phyloP scores from a whole-genome alignment of 2,888 invertebrate species.

The Theodoxus fluviatilis region DNA sequence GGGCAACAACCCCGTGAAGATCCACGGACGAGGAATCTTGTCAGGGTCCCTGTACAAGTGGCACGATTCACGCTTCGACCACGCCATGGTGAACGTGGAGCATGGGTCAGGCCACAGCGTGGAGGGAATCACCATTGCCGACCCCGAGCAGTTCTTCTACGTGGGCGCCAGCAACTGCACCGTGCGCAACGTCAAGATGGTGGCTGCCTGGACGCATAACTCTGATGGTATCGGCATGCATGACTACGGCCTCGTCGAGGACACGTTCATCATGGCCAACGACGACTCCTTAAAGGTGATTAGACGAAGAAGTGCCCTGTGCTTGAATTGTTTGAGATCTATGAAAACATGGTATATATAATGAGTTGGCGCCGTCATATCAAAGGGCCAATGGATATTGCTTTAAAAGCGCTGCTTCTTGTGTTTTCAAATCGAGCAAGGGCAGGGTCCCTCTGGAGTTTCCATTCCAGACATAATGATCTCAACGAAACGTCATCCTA shows the following conservation, averaged over 20 bases:
- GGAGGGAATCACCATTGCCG: slow-evolving; percentile 26
- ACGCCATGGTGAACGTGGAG: slow-evolving; percentile 20
- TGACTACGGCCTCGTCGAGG: slow-evolving; percentile 27
- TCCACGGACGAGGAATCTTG: slow-evolving; percentile 28
- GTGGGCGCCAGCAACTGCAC: slow-evolving; percentile 14
- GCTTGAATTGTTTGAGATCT: no score
- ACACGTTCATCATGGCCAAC: slow-evolving; percentile 27
- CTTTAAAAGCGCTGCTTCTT: no score
- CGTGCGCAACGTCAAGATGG: slow-evolving; percentile 25
- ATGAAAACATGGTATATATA: no score
- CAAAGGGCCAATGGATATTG: no score
- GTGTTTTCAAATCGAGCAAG: no score
- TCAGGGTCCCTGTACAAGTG: slow-evolving; percentile 22
- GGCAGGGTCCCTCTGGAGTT: no score
- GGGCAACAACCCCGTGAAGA: slow-evolving; percentile 23
- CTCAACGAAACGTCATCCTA: no score
- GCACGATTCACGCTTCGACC: slow-evolving; percentile 24
- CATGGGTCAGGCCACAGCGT: slow-evolving; percentile 23
- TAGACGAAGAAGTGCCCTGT: no score
- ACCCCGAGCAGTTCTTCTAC: slow-evolving; percentile 23
- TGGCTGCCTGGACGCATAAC: slow-evolving; percentile 29
- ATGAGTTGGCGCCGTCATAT: no score
- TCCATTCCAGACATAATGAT: no score
- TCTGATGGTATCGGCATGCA: slow-evolving; percentile 26
- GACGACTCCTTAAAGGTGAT: slow-evolving; percentile 31